These are phyloP conservation scores for Amphimedon queenslandica DNA, from an alignment of 37 sponge, comb jelly and placozoan genomes.

Conservation along the genomic window DNA sequence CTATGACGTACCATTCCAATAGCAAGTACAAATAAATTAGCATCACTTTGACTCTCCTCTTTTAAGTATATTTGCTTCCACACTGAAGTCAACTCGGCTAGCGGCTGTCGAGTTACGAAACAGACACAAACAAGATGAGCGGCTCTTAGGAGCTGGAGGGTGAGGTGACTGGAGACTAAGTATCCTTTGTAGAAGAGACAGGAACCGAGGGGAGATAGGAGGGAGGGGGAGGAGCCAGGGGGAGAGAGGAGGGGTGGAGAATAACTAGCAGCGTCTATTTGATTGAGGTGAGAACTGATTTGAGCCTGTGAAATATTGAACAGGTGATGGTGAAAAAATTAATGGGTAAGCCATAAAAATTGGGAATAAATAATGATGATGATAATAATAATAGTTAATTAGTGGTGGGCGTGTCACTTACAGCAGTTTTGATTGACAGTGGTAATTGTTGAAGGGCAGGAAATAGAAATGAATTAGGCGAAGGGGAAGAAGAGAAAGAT, in stretches of 20 bases:
- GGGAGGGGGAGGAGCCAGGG: too few relatives aligned
- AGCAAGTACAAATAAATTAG: slow-evolving; percentile 24
- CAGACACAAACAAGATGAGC: slow-evolving; percentile 23
- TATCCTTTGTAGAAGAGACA: slow-evolving; percentile 55
- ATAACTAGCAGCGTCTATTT: slow-evolving; percentile 26
- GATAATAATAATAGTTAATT: neutral
- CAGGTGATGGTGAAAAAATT: neutral
- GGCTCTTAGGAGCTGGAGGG: slow-evolving; percentile 1
- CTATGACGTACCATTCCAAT: slow-evolving; percentile 22
- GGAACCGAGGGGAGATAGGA: slow-evolving; percentile 17
- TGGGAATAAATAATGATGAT: neutral
- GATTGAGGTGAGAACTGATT: slow-evolving; percentile 23
- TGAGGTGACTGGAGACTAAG: slow-evolving; percentile 42
- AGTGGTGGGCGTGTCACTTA: slow-evolving; percentile 2
- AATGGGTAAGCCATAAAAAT: too few relatives aligned
- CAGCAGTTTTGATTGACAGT: slow-evolving; percentile 17
- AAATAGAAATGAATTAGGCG: slow-evolving; percentile 10
- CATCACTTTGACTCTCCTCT: neutral
- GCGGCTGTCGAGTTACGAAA: too few relatives aligned
- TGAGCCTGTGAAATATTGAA: slow-evolving; percentile 3
- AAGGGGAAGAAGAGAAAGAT: neutral
- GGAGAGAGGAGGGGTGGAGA: too few relatives aligned
- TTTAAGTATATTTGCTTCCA: slow-evolving; percentile 41
- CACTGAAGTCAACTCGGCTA: slow-evolving; percentile 46
- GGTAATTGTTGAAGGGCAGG: slow-evolving; percentile 1